Conservation (phyloP, 2,888 invertebrate genomes). For the Amblyjoppa proteus region DNA sequence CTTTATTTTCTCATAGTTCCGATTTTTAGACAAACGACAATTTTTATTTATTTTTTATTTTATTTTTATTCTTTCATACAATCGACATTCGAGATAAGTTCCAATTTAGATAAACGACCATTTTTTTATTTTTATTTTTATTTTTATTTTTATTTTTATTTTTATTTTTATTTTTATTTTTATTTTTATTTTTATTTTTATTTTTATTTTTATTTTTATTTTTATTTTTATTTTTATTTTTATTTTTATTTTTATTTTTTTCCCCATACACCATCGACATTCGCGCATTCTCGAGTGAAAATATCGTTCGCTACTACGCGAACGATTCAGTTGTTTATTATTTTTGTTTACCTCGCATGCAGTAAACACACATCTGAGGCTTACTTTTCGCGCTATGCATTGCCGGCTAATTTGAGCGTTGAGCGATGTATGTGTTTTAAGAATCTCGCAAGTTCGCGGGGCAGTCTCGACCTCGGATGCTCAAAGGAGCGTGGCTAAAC, state of each 20-base stretch:
- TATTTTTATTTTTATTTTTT: not conserved
- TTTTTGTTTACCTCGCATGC: not conserved
- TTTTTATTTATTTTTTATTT: not conserved
- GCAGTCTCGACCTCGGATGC: conserved; percentile 20
- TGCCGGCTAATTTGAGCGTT: conserved; percentile 41
- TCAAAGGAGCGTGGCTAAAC: conserved; percentile 20
- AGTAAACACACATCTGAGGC: conserved; percentile 28
- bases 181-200: too few relatives aligned
- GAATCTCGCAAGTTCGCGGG: conserved; percentile 15
- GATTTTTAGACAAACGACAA: not conserved
- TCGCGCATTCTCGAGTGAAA: not conserved
- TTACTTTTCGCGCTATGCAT: conserved; percentile 20
- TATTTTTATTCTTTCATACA: not conserved
- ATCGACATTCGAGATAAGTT: not conserved
- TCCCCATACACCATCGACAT: not conserved
- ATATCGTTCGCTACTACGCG: not conserved
- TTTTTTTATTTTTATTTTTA: too few relatives aligned
- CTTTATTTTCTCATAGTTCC: not conserved
- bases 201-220: too few relatives aligned
- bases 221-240: too few relatives aligned
- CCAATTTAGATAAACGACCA: too few relatives aligned
- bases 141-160: too few relatives aligned
- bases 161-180: too few relatives aligned
- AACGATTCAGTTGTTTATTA: not conserved
- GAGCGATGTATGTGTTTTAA: conserved; percentile 39